Base-by-base conservation (phyloP, 2,888 invertebrate genomes). In the Meta bourneti region DNA sequence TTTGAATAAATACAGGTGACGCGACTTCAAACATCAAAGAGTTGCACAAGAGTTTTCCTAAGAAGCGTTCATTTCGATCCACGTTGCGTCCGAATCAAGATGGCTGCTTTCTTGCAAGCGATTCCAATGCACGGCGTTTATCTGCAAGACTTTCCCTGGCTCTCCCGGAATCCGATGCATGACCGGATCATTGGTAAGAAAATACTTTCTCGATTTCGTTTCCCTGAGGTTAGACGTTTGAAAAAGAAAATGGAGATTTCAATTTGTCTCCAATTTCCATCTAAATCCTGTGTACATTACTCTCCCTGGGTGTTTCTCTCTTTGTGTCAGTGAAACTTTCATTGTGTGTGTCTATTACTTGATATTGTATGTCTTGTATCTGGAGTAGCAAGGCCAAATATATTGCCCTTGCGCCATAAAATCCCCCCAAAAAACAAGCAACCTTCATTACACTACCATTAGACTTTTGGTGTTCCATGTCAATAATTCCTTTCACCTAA, bases 131-230 rank as follows among this genome's bases (percentile, higher is more conserved):
- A 77, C 20, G 74, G 74, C 49, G 87, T 83, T 9, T 83, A 84
- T 69, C 51, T 91, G n/a, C 81, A 77, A 9, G 91, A 91, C n/a
- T 91, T 91, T 20, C 91, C 91, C 6, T 91, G 91, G 91, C 87
- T 71, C 34, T 91, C 86, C 82, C 90, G 86, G 34, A 54, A 74
- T 6, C 82, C 54, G 8, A 71, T 77, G 6, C 61, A 34, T 34
- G 77, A 74, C 19, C 79, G 70, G 54, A 49, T 79, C 5, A 71
- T 91, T 78, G 91, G 91, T 91, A 83, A 91, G 91, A 13, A 79
- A 19, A 6, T 1, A 54, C 52, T 52, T 51, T 54, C 61, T 80
- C 7, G 20, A 20, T 34, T 20, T 8, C 34, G 34, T 34, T 34
- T 34, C 34, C 34, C 34, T 34, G 34, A 34, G n/a, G n/a, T n/a